Percentiles rank a stretch among this genome's conserved stretches.
phyloP scores from a whole-genome alignment of 2,888 invertebrate genomes.

The Dysmachus trigonus region DNA sequence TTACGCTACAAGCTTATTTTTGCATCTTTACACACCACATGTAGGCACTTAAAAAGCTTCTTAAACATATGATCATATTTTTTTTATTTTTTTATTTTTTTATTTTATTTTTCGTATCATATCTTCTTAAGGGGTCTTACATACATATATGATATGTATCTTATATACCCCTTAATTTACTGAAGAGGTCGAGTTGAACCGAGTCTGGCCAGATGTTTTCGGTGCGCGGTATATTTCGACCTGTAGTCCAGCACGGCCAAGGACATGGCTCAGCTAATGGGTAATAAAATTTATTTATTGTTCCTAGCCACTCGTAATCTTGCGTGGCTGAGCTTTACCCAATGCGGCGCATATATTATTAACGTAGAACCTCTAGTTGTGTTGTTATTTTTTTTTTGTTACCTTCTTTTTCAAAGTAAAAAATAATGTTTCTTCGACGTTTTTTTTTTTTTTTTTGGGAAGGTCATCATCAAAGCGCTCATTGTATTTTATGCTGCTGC shows the following conservation, averaged over 20 bases:
- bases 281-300: slow-evolving; percentile 32
- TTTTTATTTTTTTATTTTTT: too few species aligned
- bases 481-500: neutral
- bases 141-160: too few species aligned
- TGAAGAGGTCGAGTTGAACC: neutral
- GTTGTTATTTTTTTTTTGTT: neutral
- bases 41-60: neutral
- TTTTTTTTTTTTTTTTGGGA: neutral
- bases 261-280: slow-evolving; percentile 13
- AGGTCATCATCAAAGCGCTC: slow-evolving; percentile 13
- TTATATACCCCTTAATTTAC: neutral
- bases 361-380: neutral
- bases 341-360: neutral
- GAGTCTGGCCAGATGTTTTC: neutral
- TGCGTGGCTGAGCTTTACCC: neutral
- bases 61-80: too few species aligned
- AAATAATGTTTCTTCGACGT: neutral
- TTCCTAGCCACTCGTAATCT: slow-evolving; percentile 10
- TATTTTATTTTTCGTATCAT: too few species aligned
- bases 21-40: neutral
- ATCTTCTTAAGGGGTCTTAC: neutral
- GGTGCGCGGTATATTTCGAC: neutral
- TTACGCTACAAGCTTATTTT: neutral
- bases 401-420: neutral
- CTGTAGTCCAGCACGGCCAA: slow-evolving; percentile 10